Percentiles rank a stretch among this genome's conserved stretches.
Conservation (phyloP, 37 sponge, comb jelly and placozoan species). For the Hormiphora californensis region DNA sequence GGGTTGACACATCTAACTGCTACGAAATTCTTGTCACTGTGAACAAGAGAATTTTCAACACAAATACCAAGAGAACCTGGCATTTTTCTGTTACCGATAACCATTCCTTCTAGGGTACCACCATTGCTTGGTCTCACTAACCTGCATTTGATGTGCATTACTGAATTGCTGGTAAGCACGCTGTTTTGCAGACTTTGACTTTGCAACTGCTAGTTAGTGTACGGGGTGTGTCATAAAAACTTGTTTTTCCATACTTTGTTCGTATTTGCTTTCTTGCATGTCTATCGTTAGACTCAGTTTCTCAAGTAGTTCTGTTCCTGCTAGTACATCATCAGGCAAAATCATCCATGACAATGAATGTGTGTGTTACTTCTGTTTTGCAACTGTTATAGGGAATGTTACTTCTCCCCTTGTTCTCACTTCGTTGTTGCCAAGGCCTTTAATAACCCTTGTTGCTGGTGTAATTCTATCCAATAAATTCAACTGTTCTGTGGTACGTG, state of each 20-base stretch:
- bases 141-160: not conserved
- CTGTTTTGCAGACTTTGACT: not conserved
- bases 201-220: not conserved
- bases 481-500: not conserved
- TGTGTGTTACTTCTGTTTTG: not conserved
- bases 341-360: slow-evolving; percentile 3
- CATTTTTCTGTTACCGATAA: not conserved
- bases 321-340: not conserved
- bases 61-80: not conserved
- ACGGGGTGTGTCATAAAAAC: too few relatives aligned
- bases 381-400: not conserved
- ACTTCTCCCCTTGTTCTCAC: not conserved
- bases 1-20: not conserved
- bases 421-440: not conserved
- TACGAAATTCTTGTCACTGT: not conserved
- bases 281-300: not conserved
- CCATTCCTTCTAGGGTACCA: slow-evolving; percentile 15
- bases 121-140: not conserved
- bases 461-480: not conserved
- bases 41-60: not conserved
- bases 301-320: slow-evolving; percentile 33
- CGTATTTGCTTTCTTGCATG: too few relatives aligned
- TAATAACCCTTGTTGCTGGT: not conserved
- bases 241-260: too few relatives aligned
- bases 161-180: slow-evolving; percentile 1